These are phyloP conservation scores for Phalloptychus januarius DNA, from an alignment of 2,797 vertebrate genomes.

Conservation along the genomic window DNA sequence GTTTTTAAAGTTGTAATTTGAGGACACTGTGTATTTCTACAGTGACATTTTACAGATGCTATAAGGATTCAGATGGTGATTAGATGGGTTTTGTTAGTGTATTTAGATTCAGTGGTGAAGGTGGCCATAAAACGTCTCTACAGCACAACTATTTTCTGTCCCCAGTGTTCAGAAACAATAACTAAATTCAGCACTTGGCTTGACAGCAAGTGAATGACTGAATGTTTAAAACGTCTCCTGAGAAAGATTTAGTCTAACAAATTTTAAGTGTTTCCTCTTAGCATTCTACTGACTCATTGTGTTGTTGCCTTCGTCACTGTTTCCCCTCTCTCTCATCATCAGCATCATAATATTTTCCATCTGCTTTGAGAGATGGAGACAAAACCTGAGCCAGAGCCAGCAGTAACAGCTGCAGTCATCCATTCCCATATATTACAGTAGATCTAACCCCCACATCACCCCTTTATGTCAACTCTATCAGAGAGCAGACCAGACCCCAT, in stretches of 20 bases:
- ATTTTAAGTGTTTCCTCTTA: constrained; percentile 24
- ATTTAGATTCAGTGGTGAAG: constrained; percentile 23
- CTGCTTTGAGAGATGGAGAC: constrained; percentile 70
- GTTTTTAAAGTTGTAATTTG: constrained; percentile 9
- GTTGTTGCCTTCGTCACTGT: constrained; percentile 22
- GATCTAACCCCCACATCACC: constrained; percentile 64
- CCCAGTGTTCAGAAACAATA: constrained; percentile 26
- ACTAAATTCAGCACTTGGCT: constrained; percentile 22
- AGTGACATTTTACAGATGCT: constrained; percentile 23
- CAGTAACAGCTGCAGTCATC: constrained; percentile 73
- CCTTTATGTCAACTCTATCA: constrained; percentile 71
- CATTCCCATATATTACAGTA: constrained; percentile 68
- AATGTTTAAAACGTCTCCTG: constrained; percentile 25
- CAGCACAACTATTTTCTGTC: constrained; percentile 6
- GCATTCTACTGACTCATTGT: constrained; percentile 31
- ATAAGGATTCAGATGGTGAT: constrained; percentile 35
- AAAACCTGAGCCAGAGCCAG: constrained; percentile 69
- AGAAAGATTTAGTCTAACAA: constrained; percentile 21
- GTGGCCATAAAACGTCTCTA: constrained; percentile 24
- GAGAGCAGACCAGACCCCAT: constrained; percentile 67
- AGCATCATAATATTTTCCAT: constrained; percentile 78
- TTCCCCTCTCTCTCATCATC: constrained; percentile 59
- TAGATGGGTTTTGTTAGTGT: constrained; percentile 34
- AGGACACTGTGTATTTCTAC: constrained; percentile 8
- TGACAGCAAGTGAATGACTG: constrained; percentile 37